phyloP scores from a whole-genome alignment of 2,797 vertebrate genomes.

The Cyprinella venusta region DNA sequence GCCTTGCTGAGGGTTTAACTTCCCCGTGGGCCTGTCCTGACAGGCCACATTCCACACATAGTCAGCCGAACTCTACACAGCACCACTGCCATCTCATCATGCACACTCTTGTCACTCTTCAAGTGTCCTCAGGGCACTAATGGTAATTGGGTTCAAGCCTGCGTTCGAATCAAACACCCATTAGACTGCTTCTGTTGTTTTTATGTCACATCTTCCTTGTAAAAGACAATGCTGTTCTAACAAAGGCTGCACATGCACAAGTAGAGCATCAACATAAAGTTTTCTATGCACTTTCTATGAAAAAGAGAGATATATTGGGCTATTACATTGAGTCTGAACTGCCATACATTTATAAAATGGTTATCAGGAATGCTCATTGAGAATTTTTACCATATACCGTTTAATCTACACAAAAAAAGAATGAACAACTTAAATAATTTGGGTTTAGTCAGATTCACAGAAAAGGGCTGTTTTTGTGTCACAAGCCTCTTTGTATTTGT shows the following conservation, averaged over 20 bases:
- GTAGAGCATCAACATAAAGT: background rate
- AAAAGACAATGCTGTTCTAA: background rate
- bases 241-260: background rate
- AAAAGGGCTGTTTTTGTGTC: background rate
- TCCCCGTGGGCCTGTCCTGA: constrained; percentile 70
- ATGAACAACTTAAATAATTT: background rate
- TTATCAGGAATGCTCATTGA: background rate
- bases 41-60: constrained; percentile 77
- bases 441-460: background rate
- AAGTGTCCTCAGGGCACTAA: constrained; percentile 37
- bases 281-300: background rate
- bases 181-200: background rate
- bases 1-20: constrained; percentile 64
- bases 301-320: background rate
- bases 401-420: background rate
- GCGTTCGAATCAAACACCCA: constrained; percentile 12
- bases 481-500: background rate
- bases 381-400: no score
- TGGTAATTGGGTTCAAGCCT: constrained; percentile 36
- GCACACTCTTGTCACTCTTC: constrained; percentile 57
- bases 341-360: background rate
- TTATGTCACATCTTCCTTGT: background rate
- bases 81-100: constrained; percentile 65
- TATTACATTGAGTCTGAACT: background rate
- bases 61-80: constrained; percentile 64